Percentiles rank a stretch among this genome's conserved stretches.
phyloP scores from a whole-genome alignment of 2,888 invertebrate genomes.

The Zaprionus obscuricornis region DNA sequence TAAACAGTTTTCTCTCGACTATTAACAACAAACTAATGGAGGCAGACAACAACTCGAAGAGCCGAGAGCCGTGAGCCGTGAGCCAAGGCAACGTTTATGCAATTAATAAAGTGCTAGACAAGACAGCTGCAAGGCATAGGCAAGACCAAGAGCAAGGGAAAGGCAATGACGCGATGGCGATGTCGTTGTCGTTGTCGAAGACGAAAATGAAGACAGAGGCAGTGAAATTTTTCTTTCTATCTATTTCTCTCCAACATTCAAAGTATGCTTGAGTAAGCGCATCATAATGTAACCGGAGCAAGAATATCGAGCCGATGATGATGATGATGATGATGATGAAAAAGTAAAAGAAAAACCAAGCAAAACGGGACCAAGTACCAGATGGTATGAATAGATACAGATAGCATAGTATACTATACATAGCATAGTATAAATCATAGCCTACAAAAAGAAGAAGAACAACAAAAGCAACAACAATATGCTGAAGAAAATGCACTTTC shows the following conservation, averaged over 20 bases:
- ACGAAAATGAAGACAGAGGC: background rate
- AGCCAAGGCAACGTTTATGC: conserved; percentile 52
- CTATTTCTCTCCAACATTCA: no score
- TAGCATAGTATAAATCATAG: background rate
- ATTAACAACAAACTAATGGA: conserved; percentile 69
- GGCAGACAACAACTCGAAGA: conserved; percentile 36
- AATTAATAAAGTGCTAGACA: conserved; percentile 58
- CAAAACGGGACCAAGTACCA: conserved; percentile 3
- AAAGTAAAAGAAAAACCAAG: conserved; percentile 4
- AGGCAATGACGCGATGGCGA: no score
- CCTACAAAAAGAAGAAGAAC: background rate
- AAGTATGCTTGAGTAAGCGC: conserved; percentile 25
- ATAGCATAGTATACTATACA: no score
- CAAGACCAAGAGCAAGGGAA: conserved; percentile 17
- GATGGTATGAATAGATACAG: conserved; percentile 42
- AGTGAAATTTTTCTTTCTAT: background rate
- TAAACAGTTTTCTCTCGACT: conserved; percentile 66
- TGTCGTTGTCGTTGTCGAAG: background rate
- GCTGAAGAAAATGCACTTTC: no score
- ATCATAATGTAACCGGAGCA: conserved; percentile 8
- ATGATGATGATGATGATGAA: background rate
- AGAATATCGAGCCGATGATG: no score
- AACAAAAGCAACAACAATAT: background rate
- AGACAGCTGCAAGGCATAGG: conserved; percentile 2
- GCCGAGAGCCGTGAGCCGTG: conserved; percentile 1